Evolutionary conservation across 2,797 vertebrate genomes (phyloP), one percentile per base, ranked within the genome.

Genomic region (Cirrhinus molitorella): DNA sequence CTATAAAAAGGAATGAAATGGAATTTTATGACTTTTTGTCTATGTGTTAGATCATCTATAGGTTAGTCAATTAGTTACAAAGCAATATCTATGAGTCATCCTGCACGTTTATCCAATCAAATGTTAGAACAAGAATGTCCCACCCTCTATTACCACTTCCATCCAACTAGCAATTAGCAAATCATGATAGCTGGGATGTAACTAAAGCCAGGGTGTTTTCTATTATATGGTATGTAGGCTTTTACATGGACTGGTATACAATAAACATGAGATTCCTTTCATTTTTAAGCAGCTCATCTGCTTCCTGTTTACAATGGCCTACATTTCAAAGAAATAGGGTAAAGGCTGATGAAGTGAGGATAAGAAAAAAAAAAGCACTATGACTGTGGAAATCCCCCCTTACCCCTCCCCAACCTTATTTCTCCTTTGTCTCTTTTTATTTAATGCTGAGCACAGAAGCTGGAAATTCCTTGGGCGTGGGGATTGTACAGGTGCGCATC

Each of bases 381-480:
- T 63, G 13, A 63, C 17, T 66, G 25, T 89, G 88, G 88, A 87
- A 89, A 89, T 68, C 80, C 86, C 88, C 88, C 79, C 40, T 57
- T 3, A 31, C 14, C 53, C 43, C 75, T 61, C 66, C 53, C 21
- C 53, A 49, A 34, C 25, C 28, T 10, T 43, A 23, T 65, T 34
- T 28, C n/a, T 75, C 73, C 57, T 74, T 31, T 75, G 47, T 25
- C 17, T 37, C 16, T 68, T 28, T 12, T 67, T 11, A 82, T 51
- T 66, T 74, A 13, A 55, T 57, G 61, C 40, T 70, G 45, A 61
- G 63, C 51, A 83, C 49, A 83, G 49, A 80, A 70, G 19, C 19
- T 86, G 88, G 82, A 89, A 89, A 86, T 80, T 51, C 86, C 84
- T 88, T 74, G 40, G 70, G 34, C 5, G n/a, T 61, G 25, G 81